phyloP scores from a whole-genome alignment of 2,888 invertebrate species.

The Oxycera nigricornis region DNA sequence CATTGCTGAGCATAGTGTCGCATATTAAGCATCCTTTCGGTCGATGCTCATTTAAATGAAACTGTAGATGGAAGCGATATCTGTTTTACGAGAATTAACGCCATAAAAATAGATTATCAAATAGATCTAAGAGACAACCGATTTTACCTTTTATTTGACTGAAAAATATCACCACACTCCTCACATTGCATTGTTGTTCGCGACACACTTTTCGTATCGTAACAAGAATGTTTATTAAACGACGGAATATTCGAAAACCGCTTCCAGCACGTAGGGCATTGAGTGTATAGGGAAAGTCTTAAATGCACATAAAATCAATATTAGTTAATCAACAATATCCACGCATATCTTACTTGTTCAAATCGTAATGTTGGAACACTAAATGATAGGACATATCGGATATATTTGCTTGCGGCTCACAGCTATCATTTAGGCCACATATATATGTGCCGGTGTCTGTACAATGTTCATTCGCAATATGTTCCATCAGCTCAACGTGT shows the following conservation, averaged over 20 bases:
- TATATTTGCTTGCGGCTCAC: constrained; percentile 46
- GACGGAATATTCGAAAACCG: constrained; percentile 55
- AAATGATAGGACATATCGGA: constrained; percentile 55
- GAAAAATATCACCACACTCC: constrained; percentile 54
- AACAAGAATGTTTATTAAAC: constrained; percentile 59
- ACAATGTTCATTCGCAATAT: constrained; percentile 41
- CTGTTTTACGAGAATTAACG: constrained; percentile 46
- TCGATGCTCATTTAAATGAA: constrained; percentile 56
- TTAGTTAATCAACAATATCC: not conserved
- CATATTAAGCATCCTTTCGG: constrained; percentile 58
- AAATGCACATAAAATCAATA: not conserved
- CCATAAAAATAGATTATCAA: not conserved
- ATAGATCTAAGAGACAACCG: not conserved
- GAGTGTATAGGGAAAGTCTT: constrained; percentile 29
- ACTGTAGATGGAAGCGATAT: constrained; percentile 59
- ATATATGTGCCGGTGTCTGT: constrained; percentile 44
- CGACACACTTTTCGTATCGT: constrained; percentile 51
- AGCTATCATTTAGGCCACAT: constrained; percentile 53
- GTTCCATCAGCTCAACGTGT: constrained; percentile 44
- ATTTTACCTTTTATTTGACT: constrained; percentile 57
- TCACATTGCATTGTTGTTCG: constrained; percentile 53
- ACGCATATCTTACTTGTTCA: constrained; percentile 44
- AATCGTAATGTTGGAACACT: constrained; percentile 54
- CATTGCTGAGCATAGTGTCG: constrained; percentile 52
- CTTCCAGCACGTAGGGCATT: constrained; percentile 55